These are phyloP conservation scores for Python bivittatus DNA, from an alignment of 2,113 vertebrate species.

Conservation along the genomic window DNA sequence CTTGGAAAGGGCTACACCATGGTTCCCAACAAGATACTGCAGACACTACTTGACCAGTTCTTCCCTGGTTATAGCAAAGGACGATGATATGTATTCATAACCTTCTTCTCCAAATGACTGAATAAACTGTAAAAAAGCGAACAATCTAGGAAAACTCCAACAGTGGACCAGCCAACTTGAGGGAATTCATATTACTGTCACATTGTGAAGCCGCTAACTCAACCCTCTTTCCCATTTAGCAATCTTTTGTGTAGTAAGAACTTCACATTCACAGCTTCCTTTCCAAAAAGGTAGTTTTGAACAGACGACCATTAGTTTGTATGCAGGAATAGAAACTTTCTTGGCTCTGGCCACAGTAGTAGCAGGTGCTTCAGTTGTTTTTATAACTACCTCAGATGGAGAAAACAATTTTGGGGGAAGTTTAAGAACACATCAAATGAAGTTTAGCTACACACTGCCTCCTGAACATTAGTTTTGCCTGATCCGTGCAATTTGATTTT, in stretches of 20 bases:
- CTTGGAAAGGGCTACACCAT: slow-evolving; percentile 92
- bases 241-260: slow-evolving; percentile 75
- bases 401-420: slow-evolving; percentile 74
- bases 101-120: slow-evolving; percentile 63
- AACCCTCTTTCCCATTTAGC: slow-evolving; percentile 73
- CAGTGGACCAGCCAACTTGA: slow-evolving; percentile 72
- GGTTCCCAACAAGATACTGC: slow-evolving; percentile 91
- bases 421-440: slow-evolving; percentile 69
- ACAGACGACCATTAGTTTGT: slow-evolving; percentile 68
- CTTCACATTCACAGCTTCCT: slow-evolving; percentile 74
- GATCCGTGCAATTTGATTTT: slow-evolving; percentile 76
- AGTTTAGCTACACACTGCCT: slow-evolving; percentile 80
- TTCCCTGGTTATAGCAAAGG: slow-evolving; percentile 99
- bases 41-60: slow-evolving; percentile 95
- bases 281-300: slow-evolving; percentile 79
- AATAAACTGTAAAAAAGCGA: slow-evolving; percentile 64
- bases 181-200: slow-evolving; percentile 62
- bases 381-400: slow-evolving; percentile 84
- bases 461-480: slow-evolving; percentile 78
- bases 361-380: slow-evolving; percentile 72
- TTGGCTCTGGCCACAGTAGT: slow-evolving; percentile 61
- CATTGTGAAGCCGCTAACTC: slow-evolving; percentile 72
- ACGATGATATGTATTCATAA: slow-evolving; percentile 81
- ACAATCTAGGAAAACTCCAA: slow-evolving; percentile 52
- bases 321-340: slow-evolving; percentile 54